A percentile compares a stretch with the other conserved stretches of the same genome.
Evolutionary conservation across 2,113 vertebrate genomes (phyloP).

Genomic region (Aegotheles bennettii): DNA sequence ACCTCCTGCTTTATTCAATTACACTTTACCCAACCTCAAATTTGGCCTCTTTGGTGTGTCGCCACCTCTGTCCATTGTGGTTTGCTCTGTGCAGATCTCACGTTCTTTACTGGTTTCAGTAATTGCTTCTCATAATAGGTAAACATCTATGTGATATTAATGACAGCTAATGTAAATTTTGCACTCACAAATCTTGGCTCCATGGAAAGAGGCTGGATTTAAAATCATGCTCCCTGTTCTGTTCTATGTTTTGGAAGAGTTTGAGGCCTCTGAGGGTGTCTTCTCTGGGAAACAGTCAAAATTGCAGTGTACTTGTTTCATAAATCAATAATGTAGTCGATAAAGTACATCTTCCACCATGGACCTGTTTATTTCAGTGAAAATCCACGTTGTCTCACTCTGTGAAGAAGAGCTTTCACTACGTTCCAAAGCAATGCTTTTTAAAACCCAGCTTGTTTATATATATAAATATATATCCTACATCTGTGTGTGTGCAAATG

Average conservation of each 20-base stretch:
- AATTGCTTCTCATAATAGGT: not conserved
- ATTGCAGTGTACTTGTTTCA: not conserved
- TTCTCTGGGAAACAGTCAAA: not conserved
- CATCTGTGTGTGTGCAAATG: not conserved
- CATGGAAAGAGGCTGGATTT: not conserved
- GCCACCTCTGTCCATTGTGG: not conserved
- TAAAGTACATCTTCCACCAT: not conserved
- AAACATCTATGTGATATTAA: not conserved
- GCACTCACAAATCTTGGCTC: not conserved
- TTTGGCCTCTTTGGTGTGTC: not conserved
- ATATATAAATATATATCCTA: not conserved
- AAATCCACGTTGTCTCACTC: not conserved
- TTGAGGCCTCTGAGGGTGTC: not conserved
- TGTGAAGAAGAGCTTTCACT: not conserved
- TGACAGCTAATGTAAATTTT: not conserved
- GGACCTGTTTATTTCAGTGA: not conserved
- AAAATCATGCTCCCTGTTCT: not conserved
- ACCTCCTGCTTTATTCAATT: not conserved
- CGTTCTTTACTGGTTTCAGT: not conserved
- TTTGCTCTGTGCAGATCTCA: not conserved
- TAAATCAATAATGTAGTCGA: not conserved
- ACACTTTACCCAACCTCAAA: not conserved
- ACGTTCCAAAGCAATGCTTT: constrained; percentile 48
- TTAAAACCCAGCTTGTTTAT: constrained; percentile 4
- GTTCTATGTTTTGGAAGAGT: not conserved